A percentile compares a stretch with the other conserved stretches of the same genome.
Conservation (phyloP, 1,140 invertebrate species). For the Acromyrmex heyeri region DNA sequence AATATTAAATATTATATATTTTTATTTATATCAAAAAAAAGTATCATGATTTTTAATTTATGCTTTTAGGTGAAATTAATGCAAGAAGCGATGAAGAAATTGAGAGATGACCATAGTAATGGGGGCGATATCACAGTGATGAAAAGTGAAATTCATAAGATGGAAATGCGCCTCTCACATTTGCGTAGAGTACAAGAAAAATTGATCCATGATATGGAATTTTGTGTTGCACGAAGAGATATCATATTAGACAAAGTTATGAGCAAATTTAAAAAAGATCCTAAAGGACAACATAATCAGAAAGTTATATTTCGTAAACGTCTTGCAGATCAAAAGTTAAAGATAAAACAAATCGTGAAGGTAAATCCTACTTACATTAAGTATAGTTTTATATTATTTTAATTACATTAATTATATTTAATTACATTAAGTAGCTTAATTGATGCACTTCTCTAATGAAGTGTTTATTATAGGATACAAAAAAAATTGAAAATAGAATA, state of each 20-base stretch:
- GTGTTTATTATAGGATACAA: conserved; percentile 77
- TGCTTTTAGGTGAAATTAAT: conserved; percentile 88
- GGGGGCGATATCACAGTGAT: conserved; percentile 91
- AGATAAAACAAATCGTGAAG: conserved; percentile 87
- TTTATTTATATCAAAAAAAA: conserved; percentile 32
- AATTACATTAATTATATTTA: too few relatives aligned
- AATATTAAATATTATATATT: conserved; percentile 17
- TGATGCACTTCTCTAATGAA: not conserved
- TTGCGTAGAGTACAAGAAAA: conserved; percentile 91
- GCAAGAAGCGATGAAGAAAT: conserved; percentile 89
- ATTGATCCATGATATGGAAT: conserved; percentile 91
- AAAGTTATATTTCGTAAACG: conserved; percentile 82
- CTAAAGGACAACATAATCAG: conserved; percentile 81
- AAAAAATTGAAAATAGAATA: conserved; percentile 78
- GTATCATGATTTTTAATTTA: conserved; percentile 38
- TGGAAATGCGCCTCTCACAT: conserved; percentile 90
- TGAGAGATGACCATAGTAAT: conserved; percentile 89
- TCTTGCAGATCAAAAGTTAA: conserved; percentile 88
- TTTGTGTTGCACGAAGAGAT: conserved; percentile 91
- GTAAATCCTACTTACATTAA: conserved; percentile 76
- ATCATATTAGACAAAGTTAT: conserved; percentile 88
- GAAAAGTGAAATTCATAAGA: conserved; percentile 93
- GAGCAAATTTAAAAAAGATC: conserved; percentile 87
- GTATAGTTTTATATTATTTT: too few relatives aligned
- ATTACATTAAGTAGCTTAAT: too few relatives aligned